phyloP scores from a whole-genome alignment of 2,888 invertebrate genomes.

The Drosophila niveifrons region DNA sequence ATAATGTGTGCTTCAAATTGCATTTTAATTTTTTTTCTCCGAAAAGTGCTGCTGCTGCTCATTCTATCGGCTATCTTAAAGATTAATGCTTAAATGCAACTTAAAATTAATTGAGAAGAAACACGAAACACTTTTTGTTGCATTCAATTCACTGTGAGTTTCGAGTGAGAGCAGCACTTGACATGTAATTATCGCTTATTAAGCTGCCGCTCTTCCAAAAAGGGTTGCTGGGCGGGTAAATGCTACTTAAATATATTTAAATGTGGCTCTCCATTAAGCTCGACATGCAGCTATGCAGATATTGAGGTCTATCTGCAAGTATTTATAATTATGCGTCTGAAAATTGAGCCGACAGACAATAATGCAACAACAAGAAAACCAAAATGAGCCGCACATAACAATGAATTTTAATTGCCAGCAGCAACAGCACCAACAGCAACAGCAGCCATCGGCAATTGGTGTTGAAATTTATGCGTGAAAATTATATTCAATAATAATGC shows the following conservation, averaged over 20 bases:
- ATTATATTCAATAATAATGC: constrained; percentile 79
- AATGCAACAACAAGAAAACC: constrained; percentile 61
- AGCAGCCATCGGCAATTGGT: constrained; percentile 36
- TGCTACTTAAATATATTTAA: constrained; percentile 81
- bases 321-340: constrained; percentile 75
- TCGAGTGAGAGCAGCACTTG: constrained; percentile 36
- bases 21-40: too few relatives aligned
- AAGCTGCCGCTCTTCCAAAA: constrained; percentile 45
- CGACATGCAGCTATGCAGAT: constrained; percentile 32
- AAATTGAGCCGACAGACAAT: constrained; percentile 53
- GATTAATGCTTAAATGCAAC: not conserved
- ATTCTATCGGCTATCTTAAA: not conserved
- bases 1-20: not conserved
- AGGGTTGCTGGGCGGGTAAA: constrained; percentile 17
- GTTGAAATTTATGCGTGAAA: constrained; percentile 71
- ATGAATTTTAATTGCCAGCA: constrained; percentile 75
- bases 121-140: not conserved
- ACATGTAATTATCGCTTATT: constrained; percentile 72
- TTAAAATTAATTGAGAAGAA: not conserved
- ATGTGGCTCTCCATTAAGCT: constrained; percentile 73
- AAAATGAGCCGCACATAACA: constrained; percentile 74
- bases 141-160: constrained; percentile 14
- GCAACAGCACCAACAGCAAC: constrained; percentile 12
- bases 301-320: constrained; percentile 35
- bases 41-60: too few relatives aligned